Evolutionary conservation across 1,140 invertebrate genomes (phyloP).

Genomic region (Hycleus phaleratus): DNA sequence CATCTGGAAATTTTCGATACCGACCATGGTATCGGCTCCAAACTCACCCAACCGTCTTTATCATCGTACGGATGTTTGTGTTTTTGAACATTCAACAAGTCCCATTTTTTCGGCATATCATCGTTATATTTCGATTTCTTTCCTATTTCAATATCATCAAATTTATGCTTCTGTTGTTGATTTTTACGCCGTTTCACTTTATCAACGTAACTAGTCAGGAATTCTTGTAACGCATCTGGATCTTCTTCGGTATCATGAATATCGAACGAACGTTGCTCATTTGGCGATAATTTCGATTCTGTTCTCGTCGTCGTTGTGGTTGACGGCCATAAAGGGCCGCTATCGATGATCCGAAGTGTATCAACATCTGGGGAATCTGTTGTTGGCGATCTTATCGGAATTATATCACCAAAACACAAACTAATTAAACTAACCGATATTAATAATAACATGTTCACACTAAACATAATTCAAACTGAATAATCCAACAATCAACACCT

Average conservation of each 20-base stretch:
- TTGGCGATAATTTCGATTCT: slow-evolving; percentile 5
- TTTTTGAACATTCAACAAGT: slow-evolving; percentile 43
- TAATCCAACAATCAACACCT: slow-evolving; percentile 10
- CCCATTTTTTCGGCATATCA: slow-evolving; percentile 44
- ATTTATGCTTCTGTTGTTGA: slow-evolving; percentile 38
- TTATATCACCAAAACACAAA: background rate
- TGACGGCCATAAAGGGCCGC: slow-evolving; percentile 29
- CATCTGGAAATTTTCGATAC: slow-evolving; percentile 72
- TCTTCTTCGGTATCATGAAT: slow-evolving; percentile 8
- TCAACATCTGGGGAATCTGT: slow-evolving; percentile 44
- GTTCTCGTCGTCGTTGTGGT: slow-evolving; percentile 5
- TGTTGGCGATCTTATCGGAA: slow-evolving; percentile 7
- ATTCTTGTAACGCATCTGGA: slow-evolving; percentile 48
- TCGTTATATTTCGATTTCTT: slow-evolving; percentile 41
- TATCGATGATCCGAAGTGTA: slow-evolving; percentile 48
- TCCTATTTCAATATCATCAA: slow-evolving; percentile 42
- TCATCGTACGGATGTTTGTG: slow-evolving; percentile 57
- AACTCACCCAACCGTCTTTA: slow-evolving; percentile 64
- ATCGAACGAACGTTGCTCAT: slow-evolving; percentile 1
- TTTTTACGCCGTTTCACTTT: slow-evolving; percentile 43
- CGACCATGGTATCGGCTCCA: slow-evolving; percentile 71
- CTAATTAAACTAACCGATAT: background rate
- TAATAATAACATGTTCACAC: slow-evolving; percentile 17
- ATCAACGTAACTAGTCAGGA: slow-evolving; percentile 50
- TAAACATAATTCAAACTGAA: slow-evolving; percentile 22